A percentile compares a stretch with the other conserved stretches of the same genome.
phyloP scores from a whole-genome alignment of 2,888 invertebrate genomes.

The Leucania comma region DNA sequence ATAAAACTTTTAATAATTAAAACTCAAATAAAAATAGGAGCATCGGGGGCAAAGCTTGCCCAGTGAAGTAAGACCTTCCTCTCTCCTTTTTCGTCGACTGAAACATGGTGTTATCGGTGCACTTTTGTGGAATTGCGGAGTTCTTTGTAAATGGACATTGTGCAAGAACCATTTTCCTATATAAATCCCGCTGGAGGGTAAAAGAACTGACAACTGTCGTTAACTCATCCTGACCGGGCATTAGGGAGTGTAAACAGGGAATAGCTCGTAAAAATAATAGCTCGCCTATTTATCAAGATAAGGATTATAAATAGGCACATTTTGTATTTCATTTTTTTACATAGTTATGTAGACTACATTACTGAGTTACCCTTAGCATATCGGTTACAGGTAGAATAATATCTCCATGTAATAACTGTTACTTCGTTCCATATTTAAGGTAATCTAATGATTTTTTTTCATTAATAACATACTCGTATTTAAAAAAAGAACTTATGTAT shows the following conservation, averaged over 20 bases:
- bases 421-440: too few species aligned
- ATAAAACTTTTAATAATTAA: conserved; percentile 91
- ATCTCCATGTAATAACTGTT: background rate
- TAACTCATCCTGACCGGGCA: conserved; percentile 84
- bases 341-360: conserved; percentile 5
- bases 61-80: conserved; percentile 70
- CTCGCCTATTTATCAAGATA: conserved; percentile 73
- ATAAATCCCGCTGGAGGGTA: conserved; percentile 80
- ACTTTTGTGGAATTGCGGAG: conserved; percentile 63
- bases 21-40: conserved; percentile 88
- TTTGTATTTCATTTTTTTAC: conserved; percentile 56
- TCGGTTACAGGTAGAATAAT: background rate
- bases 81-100: conserved; percentile 30
- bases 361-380: background rate
- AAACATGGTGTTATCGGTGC: conserved; percentile 35
- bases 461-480: too few species aligned
- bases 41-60: conserved; percentile 72
- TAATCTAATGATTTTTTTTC: too few species aligned
- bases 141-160: conserved; percentile 72
- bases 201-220: conserved; percentile 88
- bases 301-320: conserved; percentile 60
- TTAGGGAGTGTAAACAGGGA: conserved; percentile 86
- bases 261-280: conserved; percentile 82
- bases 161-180: conserved; percentile 74
- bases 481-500: too few species aligned